Evolutionary conservation across 2,797 vertebrate genomes (phyloP).

Genomic region (Trematomus bernacchii): DNA sequence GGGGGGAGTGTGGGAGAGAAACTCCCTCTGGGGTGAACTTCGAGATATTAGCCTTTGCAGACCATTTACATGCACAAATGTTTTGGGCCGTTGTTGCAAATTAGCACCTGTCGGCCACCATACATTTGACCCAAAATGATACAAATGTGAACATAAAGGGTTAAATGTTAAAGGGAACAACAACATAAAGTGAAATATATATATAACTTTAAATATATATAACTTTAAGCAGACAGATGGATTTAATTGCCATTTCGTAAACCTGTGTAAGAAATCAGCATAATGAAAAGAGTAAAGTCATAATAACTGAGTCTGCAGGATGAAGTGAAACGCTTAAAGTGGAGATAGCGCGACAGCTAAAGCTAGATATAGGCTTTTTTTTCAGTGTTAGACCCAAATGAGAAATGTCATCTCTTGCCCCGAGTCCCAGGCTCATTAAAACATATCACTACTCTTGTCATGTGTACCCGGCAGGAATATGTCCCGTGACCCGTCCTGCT

Average conservation of each 20-base stretch:
- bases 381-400: slow-evolving; percentile 57
- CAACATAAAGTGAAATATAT: slow-evolving; percentile 4
- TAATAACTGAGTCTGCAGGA: slow-evolving; percentile 4
- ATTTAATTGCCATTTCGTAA: not conserved
- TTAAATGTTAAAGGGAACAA: slow-evolving; percentile 46
- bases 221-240: not conserved
- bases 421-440: slow-evolving; percentile 79
- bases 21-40: too few species aligned
- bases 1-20: too few species aligned
- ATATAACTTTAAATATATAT: too few species aligned
- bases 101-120: too few species aligned
- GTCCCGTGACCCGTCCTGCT: slow-evolving; percentile 71
- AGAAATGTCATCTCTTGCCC: slow-evolving; percentile 70
- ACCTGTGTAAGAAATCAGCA: slow-evolving; percentile 9
- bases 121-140: too few species aligned
- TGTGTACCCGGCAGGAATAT: slow-evolving; percentile 71
- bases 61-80: too few species aligned
- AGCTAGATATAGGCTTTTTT: slow-evolving; percentile 53
- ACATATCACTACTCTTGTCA: slow-evolving; percentile 77
- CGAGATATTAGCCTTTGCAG: too few species aligned
- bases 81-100: too few species aligned
- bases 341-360: slow-evolving; percentile 28
- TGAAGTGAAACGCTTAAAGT: slow-evolving; percentile 42
- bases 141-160: not conserved
- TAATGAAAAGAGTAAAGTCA: slow-evolving; percentile 15